Percentiles rank a stretch among this genome's conserved stretches.
Conservation (phyloP, 2,797 vertebrate species). For the Tiaroga cobitis region DNA sequence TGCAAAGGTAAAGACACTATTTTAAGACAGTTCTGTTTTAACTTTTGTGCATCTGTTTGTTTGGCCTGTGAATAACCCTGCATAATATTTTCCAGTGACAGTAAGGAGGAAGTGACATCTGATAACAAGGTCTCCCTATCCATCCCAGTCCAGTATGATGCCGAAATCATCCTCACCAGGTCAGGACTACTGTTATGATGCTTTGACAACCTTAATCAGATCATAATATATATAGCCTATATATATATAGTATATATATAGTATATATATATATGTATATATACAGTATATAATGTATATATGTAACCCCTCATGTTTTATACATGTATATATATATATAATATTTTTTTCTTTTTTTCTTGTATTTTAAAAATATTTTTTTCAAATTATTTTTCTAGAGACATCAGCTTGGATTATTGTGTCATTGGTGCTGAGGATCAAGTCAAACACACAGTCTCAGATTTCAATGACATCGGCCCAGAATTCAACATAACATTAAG, state of each 20-base stretch:
- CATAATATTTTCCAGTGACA: slow-evolving; percentile 74
- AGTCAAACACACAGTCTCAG: slow-evolving; percentile 71
- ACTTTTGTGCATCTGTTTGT: background rate
- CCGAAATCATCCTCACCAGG: slow-evolving; percentile 85
- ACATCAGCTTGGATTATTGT: slow-evolving; percentile 80
- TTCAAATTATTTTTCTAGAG: slow-evolving; percentile 66
- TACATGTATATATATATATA: background rate
- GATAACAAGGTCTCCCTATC: slow-evolving; percentile 76
- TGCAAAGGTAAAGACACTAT: slow-evolving; percentile 74
- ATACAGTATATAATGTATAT: no score
- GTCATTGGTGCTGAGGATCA: slow-evolving; percentile 73
- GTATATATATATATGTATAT: no score
- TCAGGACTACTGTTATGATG: slow-evolving; percentile 57
- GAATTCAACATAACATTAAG: slow-evolving; percentile 73
- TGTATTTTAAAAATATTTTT: background rate
- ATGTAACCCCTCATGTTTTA: no score
- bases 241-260: no score
- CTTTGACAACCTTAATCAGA: no score
- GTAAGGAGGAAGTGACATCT: slow-evolving; percentile 70
- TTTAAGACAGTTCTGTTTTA: background rate
- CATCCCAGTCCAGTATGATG: slow-evolving; percentile 79
- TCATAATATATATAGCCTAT: background rate
- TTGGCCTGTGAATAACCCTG: background rate
- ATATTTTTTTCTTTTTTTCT: background rate
- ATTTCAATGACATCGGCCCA: slow-evolving; percentile 82